Evolutionary conservation across 1,140 invertebrate species (phyloP), one percentile per base, ranked within the genome.

Genomic region (Caerostris extrusa): DNA sequence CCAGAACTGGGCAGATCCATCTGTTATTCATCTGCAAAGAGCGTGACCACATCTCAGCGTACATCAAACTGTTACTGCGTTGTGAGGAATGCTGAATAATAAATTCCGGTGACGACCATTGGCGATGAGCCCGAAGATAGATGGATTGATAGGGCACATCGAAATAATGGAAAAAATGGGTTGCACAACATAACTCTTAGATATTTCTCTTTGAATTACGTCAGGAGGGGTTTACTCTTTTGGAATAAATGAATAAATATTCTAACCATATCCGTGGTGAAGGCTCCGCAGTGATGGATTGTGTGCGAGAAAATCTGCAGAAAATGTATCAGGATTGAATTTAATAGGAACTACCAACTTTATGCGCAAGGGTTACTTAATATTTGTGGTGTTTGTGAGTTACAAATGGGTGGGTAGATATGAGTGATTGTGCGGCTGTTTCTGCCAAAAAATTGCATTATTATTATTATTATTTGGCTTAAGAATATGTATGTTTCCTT

Each of bases 201-300:
- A 71, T 71, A 71, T 34, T 71, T 71, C 69, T 71, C 69, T 71
- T 71, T 71, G 34, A n/a, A 71, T 71, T 71, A 34, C 69, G 69
- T 6, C n/a, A 71, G 69, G 3, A 71, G n/a, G n/a, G 69, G 69
- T 71, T 71, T 71, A 71, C 69, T 71, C 69, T 71, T 71, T 71
- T 71, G 69, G 69, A 71, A 71, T 71, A 71, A 71, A 71, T 71
- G 69, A 71, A 71, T 71, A 71, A 71, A 71, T 71, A 71, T 71
- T 71, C 69, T 10, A 19, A 34, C n/a, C 19, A 71, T 71, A 71
- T 71, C 69, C 34, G 17, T 61, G 60, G 7, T 61, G 4, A 61
- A 61, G 17, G 60, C 60, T 8, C n/a, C 3, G 34, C 7, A 8
- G 10, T 71, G 69, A 71, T 71, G 69, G 69, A 71, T 71, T 10